phyloP scores from a whole-genome alignment of 2,888 invertebrate genomes.

The Leptopilina drosophilae region DNA sequence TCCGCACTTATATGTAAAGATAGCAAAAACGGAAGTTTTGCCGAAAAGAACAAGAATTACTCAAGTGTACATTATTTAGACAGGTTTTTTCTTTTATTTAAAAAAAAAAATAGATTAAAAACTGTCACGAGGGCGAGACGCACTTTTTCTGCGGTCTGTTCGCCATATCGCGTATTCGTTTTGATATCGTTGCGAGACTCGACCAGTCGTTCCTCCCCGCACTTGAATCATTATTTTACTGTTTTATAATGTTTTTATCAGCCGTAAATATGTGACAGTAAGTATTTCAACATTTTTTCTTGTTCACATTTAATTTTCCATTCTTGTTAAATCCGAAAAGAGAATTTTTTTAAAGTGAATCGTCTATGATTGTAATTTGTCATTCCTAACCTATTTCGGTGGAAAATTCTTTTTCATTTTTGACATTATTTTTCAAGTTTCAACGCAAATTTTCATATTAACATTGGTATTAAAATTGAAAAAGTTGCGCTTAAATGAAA shows the following conservation, averaged over 20 bases:
- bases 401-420: slow-evolving; percentile 8
- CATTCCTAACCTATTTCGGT: slow-evolving; percentile 48
- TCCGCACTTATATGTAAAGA: not conserved
- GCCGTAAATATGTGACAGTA: slow-evolving; percentile 72
- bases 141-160: slow-evolving; percentile 49
- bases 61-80: not conserved
- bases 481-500: not conserved
- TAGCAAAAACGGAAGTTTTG: not conserved
- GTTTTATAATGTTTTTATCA: slow-evolving; percentile 64
- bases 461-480: not conserved
- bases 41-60: not conserved
- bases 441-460: not conserved
- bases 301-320: slow-evolving; percentile 3
- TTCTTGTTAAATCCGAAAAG: not conserved
- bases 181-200: not conserved
- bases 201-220: slow-evolving; percentile 40
- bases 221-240: slow-evolving; percentile 62
- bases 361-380: slow-evolving; percentile 16
- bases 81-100: not conserved
- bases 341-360: slow-evolving; percentile 1
- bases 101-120: slow-evolving; percentile 35
- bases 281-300: slow-evolving; percentile 54
- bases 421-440: slow-evolving; percentile 1
- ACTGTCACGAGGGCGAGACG: slow-evolving; percentile 61
- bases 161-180: not conserved